These are phyloP conservation scores for Sapajus apella DNA, from an alignment of 2,113 vertebrate genomes.

Conservation along the genomic window DNA sequence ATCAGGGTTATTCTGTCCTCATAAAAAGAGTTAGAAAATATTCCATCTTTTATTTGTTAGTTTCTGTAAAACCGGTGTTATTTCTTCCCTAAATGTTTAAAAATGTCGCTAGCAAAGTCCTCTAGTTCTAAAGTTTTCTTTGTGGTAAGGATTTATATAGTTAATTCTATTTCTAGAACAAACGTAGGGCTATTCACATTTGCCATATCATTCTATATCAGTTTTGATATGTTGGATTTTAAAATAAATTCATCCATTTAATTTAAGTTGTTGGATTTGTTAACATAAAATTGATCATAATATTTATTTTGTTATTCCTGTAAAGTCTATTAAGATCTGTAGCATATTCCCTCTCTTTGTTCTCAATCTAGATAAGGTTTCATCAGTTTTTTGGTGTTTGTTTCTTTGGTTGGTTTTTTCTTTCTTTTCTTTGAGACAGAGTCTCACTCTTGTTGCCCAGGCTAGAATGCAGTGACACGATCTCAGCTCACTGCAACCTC, in stretches of 20 bases:
- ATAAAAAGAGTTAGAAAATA: background rate
- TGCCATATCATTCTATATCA: background rate
- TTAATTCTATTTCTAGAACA: background rate
- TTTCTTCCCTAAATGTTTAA: background rate
- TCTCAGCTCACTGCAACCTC: background rate
- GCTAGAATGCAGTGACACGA: background rate
- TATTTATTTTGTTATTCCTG: background rate
- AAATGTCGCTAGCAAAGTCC: background rate
- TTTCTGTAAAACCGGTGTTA: background rate
- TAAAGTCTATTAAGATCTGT: background rate
- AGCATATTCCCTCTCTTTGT: background rate
- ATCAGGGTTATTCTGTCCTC: background rate
- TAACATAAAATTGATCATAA: background rate
- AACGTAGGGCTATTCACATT: background rate
- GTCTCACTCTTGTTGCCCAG: background rate
- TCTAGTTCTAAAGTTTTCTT: constrained; percentile 5
- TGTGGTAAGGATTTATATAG: background rate
- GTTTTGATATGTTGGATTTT: background rate
- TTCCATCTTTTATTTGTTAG: background rate
- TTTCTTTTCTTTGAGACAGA: background rate
- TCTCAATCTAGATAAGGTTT: background rate
- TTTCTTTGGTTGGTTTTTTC: background rate
- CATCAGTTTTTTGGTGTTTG: background rate
- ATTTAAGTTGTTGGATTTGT: background rate
- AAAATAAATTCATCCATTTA: background rate